These are phyloP conservation scores for Notolepis coatsorum DNA, from an alignment of 2,797 vertebrate species.

Conservation along the genomic window DNA sequence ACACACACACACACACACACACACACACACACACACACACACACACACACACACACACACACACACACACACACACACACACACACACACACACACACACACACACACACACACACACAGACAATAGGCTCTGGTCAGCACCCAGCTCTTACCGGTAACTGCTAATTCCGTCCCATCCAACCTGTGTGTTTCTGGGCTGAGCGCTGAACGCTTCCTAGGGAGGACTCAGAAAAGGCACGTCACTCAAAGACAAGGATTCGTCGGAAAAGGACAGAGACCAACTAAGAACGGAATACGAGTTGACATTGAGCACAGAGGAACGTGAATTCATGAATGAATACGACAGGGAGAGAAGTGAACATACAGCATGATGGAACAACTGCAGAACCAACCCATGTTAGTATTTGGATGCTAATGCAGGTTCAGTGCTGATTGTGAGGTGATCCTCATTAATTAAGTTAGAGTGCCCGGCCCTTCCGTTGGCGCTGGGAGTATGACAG, in stretches of 20 bases:
- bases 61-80: slow-evolving; percentile 21
- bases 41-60: slow-evolving; percentile 38
- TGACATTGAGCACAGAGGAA: background rate
- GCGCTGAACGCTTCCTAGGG: no score
- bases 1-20: slow-evolving; percentile 19
- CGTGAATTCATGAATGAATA: no score
- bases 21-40: background rate
- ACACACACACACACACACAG: background rate
- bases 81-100: slow-evolving; percentile 23
- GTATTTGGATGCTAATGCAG: slow-evolving; percentile 1
- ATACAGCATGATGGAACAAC: background rate
- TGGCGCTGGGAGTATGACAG: no score
- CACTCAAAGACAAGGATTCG: no score
- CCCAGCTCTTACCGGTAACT: no score
- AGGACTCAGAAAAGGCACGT: no score
- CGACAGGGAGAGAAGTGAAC: no score
- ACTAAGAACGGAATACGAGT: background rate
- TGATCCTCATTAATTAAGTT: background rate
- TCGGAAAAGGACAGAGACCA: slow-evolving; percentile 18
- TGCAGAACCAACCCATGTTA: background rate
- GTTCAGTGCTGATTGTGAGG: background rate
- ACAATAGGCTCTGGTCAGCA: slow-evolving; percentile 19
- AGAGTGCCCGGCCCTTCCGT: slow-evolving; percentile 43
- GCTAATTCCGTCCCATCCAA: slow-evolving; percentile 11
- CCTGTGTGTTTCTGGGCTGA: slow-evolving; percentile 15